Evolutionary conservation across 2,113 vertebrate genomes (phyloP).

Genomic region (Phaethornis superciliosus): DNA sequence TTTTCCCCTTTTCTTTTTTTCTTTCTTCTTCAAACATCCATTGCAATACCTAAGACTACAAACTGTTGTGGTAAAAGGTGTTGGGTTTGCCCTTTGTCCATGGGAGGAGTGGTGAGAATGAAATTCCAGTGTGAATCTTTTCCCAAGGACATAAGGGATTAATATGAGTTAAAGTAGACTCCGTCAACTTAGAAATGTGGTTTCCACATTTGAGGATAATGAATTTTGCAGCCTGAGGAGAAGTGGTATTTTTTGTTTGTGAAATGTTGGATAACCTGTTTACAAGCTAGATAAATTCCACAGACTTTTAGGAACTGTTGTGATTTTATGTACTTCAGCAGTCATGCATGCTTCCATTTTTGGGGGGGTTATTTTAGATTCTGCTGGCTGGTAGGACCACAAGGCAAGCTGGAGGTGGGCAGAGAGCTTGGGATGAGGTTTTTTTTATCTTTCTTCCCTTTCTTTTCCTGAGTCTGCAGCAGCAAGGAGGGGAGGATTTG

Average conservation of each 20-base stretch:
- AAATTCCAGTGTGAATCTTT: slow-evolving; percentile 8
- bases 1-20: background rate
- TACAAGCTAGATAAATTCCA: background rate
- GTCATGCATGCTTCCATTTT: background rate
- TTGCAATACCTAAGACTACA: background rate
- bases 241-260: background rate
- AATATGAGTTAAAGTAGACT: slow-evolving; percentile 15
- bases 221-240: background rate
- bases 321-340: background rate
- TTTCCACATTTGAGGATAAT: background rate
- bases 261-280: background rate
- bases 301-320: background rate
- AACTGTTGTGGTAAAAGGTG: background rate
- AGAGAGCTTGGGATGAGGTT: background rate
- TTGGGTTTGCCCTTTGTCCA: background rate
- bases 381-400: background rate
- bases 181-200: background rate
- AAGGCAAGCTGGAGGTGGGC: background rate
- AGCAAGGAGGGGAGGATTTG: background rate
- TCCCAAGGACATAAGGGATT: slow-evolving; percentile 23
- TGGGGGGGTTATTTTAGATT: background rate
- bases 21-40: background rate
- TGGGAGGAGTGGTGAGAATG: background rate
- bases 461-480: background rate
- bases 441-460: background rate